Percentiles rank a stretch among this genome's conserved stretches.
These are phyloP conservation scores for Temnothorax curvispinosus DNA, from an alignment of 1,140 invertebrate species.

Conservation along the genomic window DNA sequence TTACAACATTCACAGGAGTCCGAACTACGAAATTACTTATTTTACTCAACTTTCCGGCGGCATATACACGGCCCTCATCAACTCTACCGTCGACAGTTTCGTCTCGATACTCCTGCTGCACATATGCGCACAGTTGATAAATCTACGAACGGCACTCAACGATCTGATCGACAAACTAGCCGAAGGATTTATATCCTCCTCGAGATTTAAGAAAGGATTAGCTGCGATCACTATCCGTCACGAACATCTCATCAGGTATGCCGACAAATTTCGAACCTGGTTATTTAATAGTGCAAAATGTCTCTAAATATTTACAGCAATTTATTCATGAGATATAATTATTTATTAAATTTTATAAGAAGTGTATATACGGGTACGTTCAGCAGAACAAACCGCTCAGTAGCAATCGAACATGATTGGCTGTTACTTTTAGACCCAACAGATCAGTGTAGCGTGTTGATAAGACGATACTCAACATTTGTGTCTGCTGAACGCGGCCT, in stretches of 20 bases:
- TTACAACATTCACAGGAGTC: constrained; percentile 81
- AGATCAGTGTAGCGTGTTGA: too few relatives aligned
- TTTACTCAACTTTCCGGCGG: constrained; percentile 76
- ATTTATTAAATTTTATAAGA: not conserved
- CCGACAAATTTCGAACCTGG: not conserved
- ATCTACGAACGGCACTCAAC: constrained; percentile 45
- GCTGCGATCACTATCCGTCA: constrained; percentile 61
- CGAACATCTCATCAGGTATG: constrained; percentile 68
- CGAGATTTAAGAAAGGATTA: constrained; percentile 34
- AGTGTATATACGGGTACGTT: not conserved
- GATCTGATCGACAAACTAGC: constrained; percentile 30
- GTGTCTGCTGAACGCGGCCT: too few relatives aligned
- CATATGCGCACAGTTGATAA: constrained; percentile 66
- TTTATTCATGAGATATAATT: not conserved
- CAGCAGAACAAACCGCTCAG: too few relatives aligned
- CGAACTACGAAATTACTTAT: constrained; percentile 85
- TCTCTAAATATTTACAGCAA: not conserved
- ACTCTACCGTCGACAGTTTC: constrained; percentile 56
- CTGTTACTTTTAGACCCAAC: too few relatives aligned
- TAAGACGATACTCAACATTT: too few relatives aligned
- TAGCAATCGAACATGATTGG: too few relatives aligned
- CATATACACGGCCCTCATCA: not conserved
- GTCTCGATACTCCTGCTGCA: constrained; percentile 71
- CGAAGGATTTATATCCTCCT: not conserved
- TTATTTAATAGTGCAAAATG: not conserved